A percentile compares a stretch with the other conserved stretches of the same genome.
phyloP scores from a whole-genome alignment of 2,797 vertebrate species.

The Argya squamiceps region DNA sequence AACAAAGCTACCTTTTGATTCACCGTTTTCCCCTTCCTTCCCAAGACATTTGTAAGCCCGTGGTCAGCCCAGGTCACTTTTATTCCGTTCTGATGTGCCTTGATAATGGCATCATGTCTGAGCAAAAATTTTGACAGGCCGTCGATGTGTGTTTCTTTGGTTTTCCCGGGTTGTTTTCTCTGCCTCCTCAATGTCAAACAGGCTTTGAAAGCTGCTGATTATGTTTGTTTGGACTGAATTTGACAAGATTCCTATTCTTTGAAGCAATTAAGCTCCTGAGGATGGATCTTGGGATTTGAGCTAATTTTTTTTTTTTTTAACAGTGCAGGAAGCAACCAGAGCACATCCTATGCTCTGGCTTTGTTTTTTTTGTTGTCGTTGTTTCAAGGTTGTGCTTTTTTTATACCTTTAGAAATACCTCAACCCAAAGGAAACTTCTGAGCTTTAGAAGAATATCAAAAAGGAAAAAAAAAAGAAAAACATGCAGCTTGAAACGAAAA shows the following conservation, averaged over 20 bases:
- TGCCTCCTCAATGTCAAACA: slow-evolving; percentile 86
- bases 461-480: not conserved
- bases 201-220: slow-evolving; percentile 87
- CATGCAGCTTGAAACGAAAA: not conserved
- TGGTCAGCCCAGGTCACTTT: slow-evolving; percentile 85
- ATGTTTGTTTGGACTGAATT: slow-evolving; percentile 85
- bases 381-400: slow-evolving; percentile 52
- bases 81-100: slow-evolving; percentile 84
- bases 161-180: slow-evolving; percentile 74
- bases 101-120: slow-evolving; percentile 80
- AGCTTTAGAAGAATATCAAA: not conserved
- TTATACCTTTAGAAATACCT: not conserved
- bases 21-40: slow-evolving; percentile 83
- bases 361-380: slow-evolving; percentile 66
- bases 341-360: slow-evolving; percentile 76
- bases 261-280: slow-evolving; percentile 91
- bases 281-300: slow-evolving; percentile 83
- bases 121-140: slow-evolving; percentile 82
- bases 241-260: slow-evolving; percentile 89
- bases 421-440: not conserved
- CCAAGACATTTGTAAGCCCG: slow-evolving; percentile 80
- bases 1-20: slow-evolving; percentile 89
- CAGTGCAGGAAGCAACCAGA: slow-evolving; percentile 78
- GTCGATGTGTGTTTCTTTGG: slow-evolving; percentile 76
- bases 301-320: slow-evolving; percentile 76